Percentiles rank a stretch among this genome's conserved stretches.
Conservation (phyloP, 2,113 vertebrate species). For the Brienomyrus longianalis region DNA sequence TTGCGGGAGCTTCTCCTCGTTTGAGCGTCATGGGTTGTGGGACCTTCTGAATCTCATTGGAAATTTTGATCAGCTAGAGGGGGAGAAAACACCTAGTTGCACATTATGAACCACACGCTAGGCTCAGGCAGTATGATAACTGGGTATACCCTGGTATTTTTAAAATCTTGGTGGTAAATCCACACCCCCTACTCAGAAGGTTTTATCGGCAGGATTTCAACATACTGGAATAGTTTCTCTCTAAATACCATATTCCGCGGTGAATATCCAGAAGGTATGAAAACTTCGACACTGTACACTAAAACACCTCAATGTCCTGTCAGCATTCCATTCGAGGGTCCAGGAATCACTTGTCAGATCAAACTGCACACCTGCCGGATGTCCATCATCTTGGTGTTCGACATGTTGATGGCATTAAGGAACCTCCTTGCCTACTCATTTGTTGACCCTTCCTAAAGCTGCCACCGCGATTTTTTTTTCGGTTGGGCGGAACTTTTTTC, state of each 20-base stretch:
- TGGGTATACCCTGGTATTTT: background rate
- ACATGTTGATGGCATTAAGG: background rate
- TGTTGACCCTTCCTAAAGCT: background rate
- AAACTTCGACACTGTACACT: background rate
- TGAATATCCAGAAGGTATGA: background rate
- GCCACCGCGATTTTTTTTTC: background rate
- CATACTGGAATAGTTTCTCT: background rate
- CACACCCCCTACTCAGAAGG: background rate
- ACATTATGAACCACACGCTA: background rate
- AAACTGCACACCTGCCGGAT: slow-evolving; percentile 18
- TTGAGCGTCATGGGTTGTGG: background rate
- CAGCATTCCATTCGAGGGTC: background rate
- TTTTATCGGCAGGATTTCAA: background rate
- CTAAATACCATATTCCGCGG: background rate
- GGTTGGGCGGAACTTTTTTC: background rate
- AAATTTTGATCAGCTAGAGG: background rate
- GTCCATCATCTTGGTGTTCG: slow-evolving; percentile 9
- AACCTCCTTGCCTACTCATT: background rate
- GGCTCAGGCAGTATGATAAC: background rate
- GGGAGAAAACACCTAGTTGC: background rate
- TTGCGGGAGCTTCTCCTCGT: background rate
- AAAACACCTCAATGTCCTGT: background rate
- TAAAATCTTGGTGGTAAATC: background rate
- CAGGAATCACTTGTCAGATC: slow-evolving; percentile 12
- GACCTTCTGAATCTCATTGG: background rate